These are phyloP conservation scores for Podargus strigoides DNA, from an alignment of 2,797 vertebrate species.

Conservation along the genomic window DNA sequence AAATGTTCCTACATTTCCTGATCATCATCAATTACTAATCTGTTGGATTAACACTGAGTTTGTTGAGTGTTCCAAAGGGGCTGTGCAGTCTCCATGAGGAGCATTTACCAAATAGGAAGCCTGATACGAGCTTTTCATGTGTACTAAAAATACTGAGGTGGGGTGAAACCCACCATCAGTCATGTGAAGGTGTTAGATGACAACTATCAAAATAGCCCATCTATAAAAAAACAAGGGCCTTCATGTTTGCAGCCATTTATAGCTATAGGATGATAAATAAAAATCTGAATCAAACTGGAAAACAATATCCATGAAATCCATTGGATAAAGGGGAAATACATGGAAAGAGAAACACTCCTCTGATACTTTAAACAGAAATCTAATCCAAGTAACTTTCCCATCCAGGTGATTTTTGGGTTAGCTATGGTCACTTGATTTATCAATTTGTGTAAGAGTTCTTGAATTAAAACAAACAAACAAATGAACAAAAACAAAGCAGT, in stretches of 20 bases:
- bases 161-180: neutral
- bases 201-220: neutral
- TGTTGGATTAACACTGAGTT: neutral
- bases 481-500: neutral
- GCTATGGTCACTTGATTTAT: neutral
- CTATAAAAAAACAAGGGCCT: neutral
- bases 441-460: neutral
- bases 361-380: neutral
- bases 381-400: neutral
- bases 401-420: neutral
- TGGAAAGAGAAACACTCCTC: neutral
- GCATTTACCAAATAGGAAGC: neutral
- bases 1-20: neutral
- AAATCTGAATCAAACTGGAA: conserved; percentile 24
- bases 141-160: neutral
- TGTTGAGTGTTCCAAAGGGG: neutral
- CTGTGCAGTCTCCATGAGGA: neutral
- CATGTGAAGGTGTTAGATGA: neutral
- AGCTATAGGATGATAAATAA: neutral
- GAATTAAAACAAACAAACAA: neutral
- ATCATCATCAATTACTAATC: neutral
- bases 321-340: neutral
- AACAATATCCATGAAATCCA: neutral
- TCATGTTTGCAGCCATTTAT: neutral
- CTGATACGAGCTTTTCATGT: neutral